Percentiles rank a stretch among this genome's conserved stretches.
phyloP scores from a whole-genome alignment of 2,113 vertebrate genomes.

The Archocentrus centrarchus region DNA sequence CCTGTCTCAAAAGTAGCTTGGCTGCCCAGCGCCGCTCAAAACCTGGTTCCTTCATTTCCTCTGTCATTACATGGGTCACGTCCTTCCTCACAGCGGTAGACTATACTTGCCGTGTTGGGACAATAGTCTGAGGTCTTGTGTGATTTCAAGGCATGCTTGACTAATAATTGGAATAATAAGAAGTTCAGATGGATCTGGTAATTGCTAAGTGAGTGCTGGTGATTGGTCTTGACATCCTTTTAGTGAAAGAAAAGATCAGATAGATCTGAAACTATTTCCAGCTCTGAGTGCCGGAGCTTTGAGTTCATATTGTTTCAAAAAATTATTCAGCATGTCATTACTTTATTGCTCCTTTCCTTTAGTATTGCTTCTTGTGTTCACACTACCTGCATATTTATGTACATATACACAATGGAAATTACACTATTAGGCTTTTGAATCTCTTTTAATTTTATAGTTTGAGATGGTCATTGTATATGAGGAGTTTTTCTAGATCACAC shows the following conservation, averaged over 20 bases:
- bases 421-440: neutral
- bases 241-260: conserved; percentile 42
- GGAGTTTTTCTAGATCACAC: conserved; percentile 47
- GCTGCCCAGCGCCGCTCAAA: neutral
- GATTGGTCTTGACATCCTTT: conserved; percentile 59
- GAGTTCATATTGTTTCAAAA: neutral
- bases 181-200: conserved; percentile 58
- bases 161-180: conserved; percentile 81
- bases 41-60: conserved; percentile 18
- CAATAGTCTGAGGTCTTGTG: conserved; percentile 65
- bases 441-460: neutral
- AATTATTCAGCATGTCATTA: neutral
- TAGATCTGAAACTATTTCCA: conserved; percentile 2
- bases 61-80: conserved; percentile 41
- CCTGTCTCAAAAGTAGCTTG: conserved; percentile 9
- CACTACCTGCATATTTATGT: neutral
- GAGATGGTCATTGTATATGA: conserved; percentile 36
- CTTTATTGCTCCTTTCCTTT: neutral
- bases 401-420: neutral
- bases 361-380: neutral
- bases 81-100: conserved; percentile 38
- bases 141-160: conserved; percentile 66
- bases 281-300: conserved; percentile 11
- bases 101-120: conserved; percentile 32
- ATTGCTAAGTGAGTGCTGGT: conserved; percentile 52